Conservation (phyloP, 2,888 invertebrate species). For the Heteromurus nitidus region DNA sequence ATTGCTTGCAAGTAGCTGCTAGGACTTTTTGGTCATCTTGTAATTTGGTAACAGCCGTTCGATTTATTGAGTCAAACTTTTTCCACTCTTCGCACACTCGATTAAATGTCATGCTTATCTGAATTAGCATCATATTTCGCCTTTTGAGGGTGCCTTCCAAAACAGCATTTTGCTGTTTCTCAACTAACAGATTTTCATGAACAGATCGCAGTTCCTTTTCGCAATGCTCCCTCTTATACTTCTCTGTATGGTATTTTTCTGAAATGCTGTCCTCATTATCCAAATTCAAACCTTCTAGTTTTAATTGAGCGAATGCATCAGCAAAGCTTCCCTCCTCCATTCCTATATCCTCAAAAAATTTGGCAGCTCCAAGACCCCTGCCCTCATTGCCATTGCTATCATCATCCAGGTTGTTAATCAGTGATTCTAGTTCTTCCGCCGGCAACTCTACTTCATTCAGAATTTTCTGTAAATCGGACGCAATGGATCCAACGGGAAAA, state of each 20-base stretch:
- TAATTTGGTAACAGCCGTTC: slow-evolving; percentile 58
- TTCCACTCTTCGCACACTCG: slow-evolving; percentile 71
- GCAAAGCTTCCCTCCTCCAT: slow-evolving; percentile 26
- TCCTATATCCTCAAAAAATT: slow-evolving; percentile 37
- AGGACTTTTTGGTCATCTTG: slow-evolving; percentile 68
- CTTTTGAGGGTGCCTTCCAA: slow-evolving; percentile 55
- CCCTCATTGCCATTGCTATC: neutral
- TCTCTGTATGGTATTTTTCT: slow-evolving; percentile 72
- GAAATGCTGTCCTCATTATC: slow-evolving; percentile 60
- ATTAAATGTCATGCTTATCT: slow-evolving; percentile 69
- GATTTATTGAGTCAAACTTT: slow-evolving; percentile 65
- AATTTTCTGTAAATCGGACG: slow-evolving; percentile 62
- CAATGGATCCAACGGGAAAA: slow-evolving; percentile 15
- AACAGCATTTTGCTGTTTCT: slow-evolving; percentile 68
- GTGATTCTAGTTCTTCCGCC: slow-evolving; percentile 68
- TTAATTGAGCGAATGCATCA: slow-evolving; percentile 25
- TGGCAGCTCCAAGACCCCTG: no score
- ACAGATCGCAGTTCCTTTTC: slow-evolving; percentile 67
- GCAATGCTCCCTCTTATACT: slow-evolving; percentile 68
- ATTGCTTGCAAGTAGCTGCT: slow-evolving; percentile 53
- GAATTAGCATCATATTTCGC: slow-evolving; percentile 59
- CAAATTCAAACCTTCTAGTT: slow-evolving; percentile 26
- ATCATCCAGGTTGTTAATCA: slow-evolving; percentile 65
- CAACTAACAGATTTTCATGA: slow-evolving; percentile 65
- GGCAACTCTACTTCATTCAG: slow-evolving; percentile 68